Base-by-base conservation (phyloP, 1,140 invertebrate species). In the Drosophila lacertosa region DNA sequence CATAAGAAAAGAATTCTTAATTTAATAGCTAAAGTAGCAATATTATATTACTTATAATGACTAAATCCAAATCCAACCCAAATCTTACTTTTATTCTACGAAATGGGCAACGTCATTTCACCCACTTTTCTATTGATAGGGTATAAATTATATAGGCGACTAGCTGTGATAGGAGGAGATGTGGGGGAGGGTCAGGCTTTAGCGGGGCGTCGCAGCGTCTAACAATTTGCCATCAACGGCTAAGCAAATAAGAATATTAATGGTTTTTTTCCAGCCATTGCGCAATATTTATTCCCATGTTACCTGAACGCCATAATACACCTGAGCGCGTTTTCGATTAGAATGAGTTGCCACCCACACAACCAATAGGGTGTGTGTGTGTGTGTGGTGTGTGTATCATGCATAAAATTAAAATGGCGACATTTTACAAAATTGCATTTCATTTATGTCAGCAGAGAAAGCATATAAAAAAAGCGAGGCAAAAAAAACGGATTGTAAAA, bases 221-320 rank as follows among this genome's bases (percentile, higher is more conserved):
- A 86, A 75, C 77, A 88, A 72, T 78, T 88, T 71, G 70, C 82
- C 66, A 86, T 88, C 82, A 86, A 75, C 82, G 70, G 67, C 82
- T 86, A 82, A 86, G 82, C 82, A 86, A 86, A 86, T 86, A 86
- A 88, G 82, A 86, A 86, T 86, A 82, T 86, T 86, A 86, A 86
- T 86, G 82, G 82, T 88, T 86, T 86, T 84, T 84, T 86, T 86
- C 82, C 82, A 86, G 77, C 77, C 82, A 86, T 86, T 88, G 82
- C 77, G 67, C 82, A 86, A 86, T 86, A 86, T 88, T n/a, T n/a
- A 81, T 77, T 76, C 45, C 75, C 68, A 71, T 80, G 42, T 57
- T 64, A 65, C 26, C 51, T 10, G n/a, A 42, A 64, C 60, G 35
- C 35, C 22, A 63, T 80, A 71, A 80, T 78, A 75, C 82, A 86